Conservation (phyloP, 2,888 invertebrate genomes). For the Nomada ruficornis region DNA sequence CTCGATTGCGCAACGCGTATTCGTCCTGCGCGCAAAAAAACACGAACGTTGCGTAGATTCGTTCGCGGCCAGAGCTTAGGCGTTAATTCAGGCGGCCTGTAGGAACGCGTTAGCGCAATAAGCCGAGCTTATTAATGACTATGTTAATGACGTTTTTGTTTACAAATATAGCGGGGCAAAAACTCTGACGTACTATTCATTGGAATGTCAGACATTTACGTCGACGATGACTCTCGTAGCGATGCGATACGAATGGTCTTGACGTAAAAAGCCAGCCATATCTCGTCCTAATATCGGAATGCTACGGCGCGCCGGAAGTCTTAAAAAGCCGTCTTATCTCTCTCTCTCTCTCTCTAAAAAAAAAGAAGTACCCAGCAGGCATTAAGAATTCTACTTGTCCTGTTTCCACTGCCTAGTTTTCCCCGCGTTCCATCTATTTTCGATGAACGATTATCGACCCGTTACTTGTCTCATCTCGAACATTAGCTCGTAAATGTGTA, state of each 20-base stretch:
- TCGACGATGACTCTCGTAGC: neutral
- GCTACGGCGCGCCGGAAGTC: conserved; percentile 65
- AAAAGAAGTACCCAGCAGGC: conserved; percentile 45
- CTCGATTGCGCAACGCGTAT: neutral
- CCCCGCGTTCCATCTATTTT: conserved; percentile 11
- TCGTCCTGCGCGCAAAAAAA: neutral
- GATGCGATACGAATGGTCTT: neutral
- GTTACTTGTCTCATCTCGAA: conserved; percentile 62
- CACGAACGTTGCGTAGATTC: neutral
- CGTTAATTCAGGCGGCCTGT: too few relatives aligned
- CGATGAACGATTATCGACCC: conserved; percentile 45
- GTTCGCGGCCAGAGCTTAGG: too few relatives aligned
- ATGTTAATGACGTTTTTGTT: neutral
- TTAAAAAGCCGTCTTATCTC: conserved; percentile 67
- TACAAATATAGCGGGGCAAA: neutral
- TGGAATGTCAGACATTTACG: conserved; percentile 18
- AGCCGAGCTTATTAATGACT: too few relatives aligned
- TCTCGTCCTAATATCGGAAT: conserved; percentile 61
- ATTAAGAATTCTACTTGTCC: conserved; percentile 43
- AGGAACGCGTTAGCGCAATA: too few relatives aligned
- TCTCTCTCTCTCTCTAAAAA: too few relatives aligned
- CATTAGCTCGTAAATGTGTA: conserved; percentile 75
- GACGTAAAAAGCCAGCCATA: conserved; percentile 21
- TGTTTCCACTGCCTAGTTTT: conserved; percentile 12
- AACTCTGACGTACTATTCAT: neutral